These are phyloP conservation scores for Cinara cedri DNA, from an alignment of 2,888 invertebrate species.

Conservation along the genomic window DNA sequence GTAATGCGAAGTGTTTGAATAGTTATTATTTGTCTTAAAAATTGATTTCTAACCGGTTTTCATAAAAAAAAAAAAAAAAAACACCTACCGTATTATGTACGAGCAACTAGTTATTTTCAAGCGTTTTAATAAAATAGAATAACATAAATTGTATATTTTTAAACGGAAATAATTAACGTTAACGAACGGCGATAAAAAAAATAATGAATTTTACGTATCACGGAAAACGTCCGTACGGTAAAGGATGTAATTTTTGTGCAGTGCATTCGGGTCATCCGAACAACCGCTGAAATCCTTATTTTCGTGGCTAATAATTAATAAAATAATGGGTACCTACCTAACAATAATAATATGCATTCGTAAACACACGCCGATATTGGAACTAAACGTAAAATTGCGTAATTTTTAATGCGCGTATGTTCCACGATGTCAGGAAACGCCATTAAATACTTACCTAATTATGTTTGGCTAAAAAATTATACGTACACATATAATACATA, in stretches of 20 bases:
- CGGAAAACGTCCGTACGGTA: neutral
- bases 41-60: too few species aligned
- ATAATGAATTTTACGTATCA: neutral
- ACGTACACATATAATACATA: neutral
- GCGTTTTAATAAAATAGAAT: too few species aligned
- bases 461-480: neutral
- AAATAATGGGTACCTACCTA: too few species aligned
- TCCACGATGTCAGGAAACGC: constrained; percentile 1
- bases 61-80: too few species aligned
- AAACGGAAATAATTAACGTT: too few species aligned
- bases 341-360: too few species aligned
- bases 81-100: too few species aligned
- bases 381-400: constrained; percentile 28
- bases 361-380: too few species aligned
- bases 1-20: too few species aligned
- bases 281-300: neutral
- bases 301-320: neutral
- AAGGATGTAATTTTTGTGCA: neutral
- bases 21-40: too few species aligned
- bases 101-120: too few species aligned
- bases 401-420: constrained; percentile 9
- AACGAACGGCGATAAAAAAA: neutral
- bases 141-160: too few species aligned
- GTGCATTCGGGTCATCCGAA: neutral
- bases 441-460: neutral